phyloP scores from a whole-genome alignment of 2,888 invertebrate genomes.

The Parasteatoda lunata region DNA sequence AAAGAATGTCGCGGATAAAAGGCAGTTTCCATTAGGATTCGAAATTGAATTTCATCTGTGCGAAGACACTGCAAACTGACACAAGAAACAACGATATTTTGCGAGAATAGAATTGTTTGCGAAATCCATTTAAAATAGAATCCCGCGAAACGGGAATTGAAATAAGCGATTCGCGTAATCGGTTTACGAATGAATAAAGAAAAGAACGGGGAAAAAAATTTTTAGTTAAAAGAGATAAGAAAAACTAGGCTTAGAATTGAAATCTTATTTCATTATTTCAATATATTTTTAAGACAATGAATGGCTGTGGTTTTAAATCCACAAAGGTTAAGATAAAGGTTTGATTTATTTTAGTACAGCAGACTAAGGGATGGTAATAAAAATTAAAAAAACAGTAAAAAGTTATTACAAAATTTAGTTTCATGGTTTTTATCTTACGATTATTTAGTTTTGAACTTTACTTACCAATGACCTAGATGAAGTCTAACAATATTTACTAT shows the following conservation, averaged over 20 bases:
- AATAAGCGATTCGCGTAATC: conserved; percentile 1
- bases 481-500: no score
- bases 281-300: conserved; percentile 19
- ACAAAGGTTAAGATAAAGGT: background rate
- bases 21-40: conserved; percentile 27
- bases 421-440: no score
- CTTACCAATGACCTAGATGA: no score
- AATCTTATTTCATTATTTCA: conserved; percentile 22
- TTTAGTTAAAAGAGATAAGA: conserved; percentile 18
- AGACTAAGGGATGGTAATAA: no score
- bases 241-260: background rate
- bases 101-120: conserved; percentile 27
- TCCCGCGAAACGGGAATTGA: conserved; percentile 11
- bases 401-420: no score
- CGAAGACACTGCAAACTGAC: conserved; percentile 37
- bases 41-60: conserved; percentile 42
- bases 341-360: no score
- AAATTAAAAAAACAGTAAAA: no score
- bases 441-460: no score
- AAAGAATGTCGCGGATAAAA: conserved; percentile 11
- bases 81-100: conserved; percentile 25
- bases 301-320: background rate
- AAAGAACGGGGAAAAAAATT: conserved; percentile 1
- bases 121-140: conserved; percentile 34
- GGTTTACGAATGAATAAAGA: background rate